Base-by-base conservation (phyloP, 2,888 invertebrate genomes). In the Ypsolopha sequella region DNA sequence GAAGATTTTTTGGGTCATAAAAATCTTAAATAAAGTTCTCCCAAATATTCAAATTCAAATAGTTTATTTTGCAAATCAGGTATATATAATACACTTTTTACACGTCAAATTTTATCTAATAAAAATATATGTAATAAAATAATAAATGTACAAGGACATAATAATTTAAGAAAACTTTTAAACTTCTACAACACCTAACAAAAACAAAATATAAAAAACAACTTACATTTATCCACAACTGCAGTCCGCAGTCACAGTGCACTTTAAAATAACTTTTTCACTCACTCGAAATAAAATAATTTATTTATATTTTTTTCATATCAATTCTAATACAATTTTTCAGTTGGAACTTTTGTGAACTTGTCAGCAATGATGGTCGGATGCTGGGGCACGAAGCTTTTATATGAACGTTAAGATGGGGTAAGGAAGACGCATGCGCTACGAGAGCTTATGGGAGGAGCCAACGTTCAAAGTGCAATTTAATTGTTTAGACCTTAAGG, bases 321-420 rank as follows among this genome's bases (percentile, higher is more conserved):
- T 4, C 24, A 24, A 24, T 24, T 24, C 24, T 24, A 24, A 24
- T 46, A 10, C 8, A 1, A 35, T 9, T 7, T 46, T 35, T n/a
- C 46, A 47, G 47, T 47, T 47, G 34, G 10, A 45, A 48, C 60
- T 56, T 57, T 60, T 55, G 56, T 56, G 56, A 51, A 59, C 64
- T 64, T 68, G 67, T 69, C 71, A 74, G 76, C 74, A 82, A 79
- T 85, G 81, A 55, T 66, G 56, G 48, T 56, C 54, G 50, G 55
- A 39, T 51, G 56, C 59, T 53, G 53, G 53, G 33, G 10, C 38
- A 13, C n/a, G 41, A 10, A 35, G 24, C 49, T 52, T 52, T 49
- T 52, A 52, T 49, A 52, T 38, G 44, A 48, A 49, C 34, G 41
- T 7, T 10, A 24, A 24, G 24, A 24, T 11, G 43, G 8, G 7